Evolutionary conservation across 2,113 vertebrate species (phyloP), one percentile per base, ranked within the genome.

Genomic region (Gila orcuttii): DNA sequence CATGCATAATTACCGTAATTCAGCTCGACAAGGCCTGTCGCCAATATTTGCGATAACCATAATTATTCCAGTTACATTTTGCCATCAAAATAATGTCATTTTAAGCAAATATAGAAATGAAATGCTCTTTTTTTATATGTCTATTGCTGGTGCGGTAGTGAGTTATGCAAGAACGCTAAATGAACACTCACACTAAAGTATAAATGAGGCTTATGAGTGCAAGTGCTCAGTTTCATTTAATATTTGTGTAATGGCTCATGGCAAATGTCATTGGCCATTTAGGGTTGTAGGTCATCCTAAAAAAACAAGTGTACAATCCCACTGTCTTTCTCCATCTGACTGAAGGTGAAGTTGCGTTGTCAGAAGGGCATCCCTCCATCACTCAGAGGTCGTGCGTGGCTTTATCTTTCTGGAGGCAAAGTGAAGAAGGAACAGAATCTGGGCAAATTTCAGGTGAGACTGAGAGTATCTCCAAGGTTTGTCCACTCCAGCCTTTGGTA

Each of bases 341-440:
- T 91, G 0, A 94, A 99, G 98, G 96, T 99, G 90, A 98, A 96
- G 57, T 93, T 97, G 85, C 95, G 98, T 59, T 99, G 98, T 93
- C 97, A 98, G 93, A 99, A 99, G 89, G 98, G 98, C n/a, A 97
- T 99, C 77, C 98, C 98, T 0, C 98, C 98, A 3, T 98, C 98
- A 0, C 92, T 99, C 88, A 95, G 98, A 31, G 97, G 98, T 84
- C 96, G 98, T 11, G 97, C 97, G 31, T 99, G 98, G 98, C 97
- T 99, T 87, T 99, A 98, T 92, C 95, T 99, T 47, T 98, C 96
- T 0, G 98, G 98, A 75, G 97, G 94, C 84, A 98, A 98, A 90
- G 97, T 98, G 75, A 98, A 96, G 88, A 91, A 95, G 87, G 97
- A 98, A 62, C 97, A 98, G 91, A 98, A 97, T 85, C 85, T 85